Evolutionary conservation across 2,888 invertebrate genomes (phyloP).

Genomic region (Pemphredon lugubris): DNA sequence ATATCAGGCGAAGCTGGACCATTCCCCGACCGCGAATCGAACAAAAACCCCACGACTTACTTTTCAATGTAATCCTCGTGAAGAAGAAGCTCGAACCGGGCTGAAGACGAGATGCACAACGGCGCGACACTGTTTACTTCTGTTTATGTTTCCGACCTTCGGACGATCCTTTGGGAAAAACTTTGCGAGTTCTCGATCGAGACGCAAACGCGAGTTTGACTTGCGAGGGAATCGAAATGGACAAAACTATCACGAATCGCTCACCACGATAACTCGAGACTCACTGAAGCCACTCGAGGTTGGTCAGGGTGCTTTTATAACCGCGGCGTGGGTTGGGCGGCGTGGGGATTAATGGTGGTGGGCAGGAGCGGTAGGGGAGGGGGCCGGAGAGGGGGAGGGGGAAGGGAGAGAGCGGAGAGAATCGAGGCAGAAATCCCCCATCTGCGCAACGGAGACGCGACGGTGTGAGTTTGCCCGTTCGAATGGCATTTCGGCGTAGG

Average conservation of each 20-base stretch:
- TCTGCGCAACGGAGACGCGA: constrained; percentile 31
- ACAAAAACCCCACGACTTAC: constrained; percentile 42
- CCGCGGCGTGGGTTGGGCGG: constrained; percentile 61
- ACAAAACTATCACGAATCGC: too few relatives aligned
- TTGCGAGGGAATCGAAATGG: not conserved
- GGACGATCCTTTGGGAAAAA: not conserved
- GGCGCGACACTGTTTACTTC: not conserved
- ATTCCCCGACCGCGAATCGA: not conserved
- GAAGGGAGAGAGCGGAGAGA: not conserved
- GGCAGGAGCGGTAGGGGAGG: not conserved
- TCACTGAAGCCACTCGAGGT: constrained; percentile 59
- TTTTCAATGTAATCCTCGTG: constrained; percentile 41
- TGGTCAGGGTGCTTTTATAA: constrained; percentile 65
- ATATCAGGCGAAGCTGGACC: too few relatives aligned
- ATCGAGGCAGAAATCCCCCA: constrained; percentile 28
- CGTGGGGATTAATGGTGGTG: constrained; percentile 29
- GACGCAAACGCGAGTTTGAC: constrained; percentile 3
- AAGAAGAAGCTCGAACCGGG: too few relatives aligned
- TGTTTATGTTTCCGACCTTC: too few relatives aligned
- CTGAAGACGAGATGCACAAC: not conserved
- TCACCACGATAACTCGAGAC: constrained; percentile 33
- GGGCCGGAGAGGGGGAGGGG: constrained; percentile 5
- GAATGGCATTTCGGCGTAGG: not conserved
- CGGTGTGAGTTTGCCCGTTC: constrained; percentile 2
- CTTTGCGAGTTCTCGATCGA: constrained; percentile 16